Evolutionary conservation across 1,140 invertebrate species (phyloP).

Genomic region (Drosophila punjabiensis): DNA sequence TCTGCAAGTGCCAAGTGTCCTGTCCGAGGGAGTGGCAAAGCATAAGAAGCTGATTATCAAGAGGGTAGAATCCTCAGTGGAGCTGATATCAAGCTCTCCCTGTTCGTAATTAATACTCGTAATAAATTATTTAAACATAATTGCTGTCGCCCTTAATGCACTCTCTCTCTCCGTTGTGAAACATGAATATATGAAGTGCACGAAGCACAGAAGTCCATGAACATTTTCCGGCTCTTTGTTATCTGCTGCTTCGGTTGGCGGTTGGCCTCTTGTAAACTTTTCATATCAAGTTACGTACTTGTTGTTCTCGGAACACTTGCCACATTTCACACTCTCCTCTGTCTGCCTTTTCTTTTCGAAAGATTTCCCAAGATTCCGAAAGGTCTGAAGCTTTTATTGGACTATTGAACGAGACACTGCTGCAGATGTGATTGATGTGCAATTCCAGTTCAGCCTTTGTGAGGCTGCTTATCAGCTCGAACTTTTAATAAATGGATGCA

Average conservation of each 20-base stretch:
- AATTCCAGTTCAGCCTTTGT: slow-evolving; percentile 46
- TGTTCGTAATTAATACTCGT: slow-evolving; percentile 68
- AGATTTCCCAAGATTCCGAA: slow-evolving; percentile 61
- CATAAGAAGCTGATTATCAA: slow-evolving; percentile 54
- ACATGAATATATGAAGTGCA: slow-evolving; percentile 42
- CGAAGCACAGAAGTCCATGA: slow-evolving; percentile 18
- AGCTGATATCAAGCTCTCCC: neutral
- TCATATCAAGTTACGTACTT: slow-evolving; percentile 73
- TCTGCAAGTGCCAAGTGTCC: neutral
- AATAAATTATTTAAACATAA: slow-evolving; percentile 76
- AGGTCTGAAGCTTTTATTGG: slow-evolving; percentile 49
- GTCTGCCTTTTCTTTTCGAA: slow-evolving; percentile 17
- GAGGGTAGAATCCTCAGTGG: too few species aligned
- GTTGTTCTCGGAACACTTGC: slow-evolving; percentile 70
- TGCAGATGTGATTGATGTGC: slow-evolving; percentile 28
- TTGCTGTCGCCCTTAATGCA: slow-evolving; percentile 47
- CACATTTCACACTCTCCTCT: slow-evolving; percentile 62
- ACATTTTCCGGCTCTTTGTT: slow-evolving; percentile 55
- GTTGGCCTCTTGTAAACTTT: slow-evolving; percentile 78
- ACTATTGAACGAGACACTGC: slow-evolving; percentile 38
- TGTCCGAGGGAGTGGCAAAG: neutral
- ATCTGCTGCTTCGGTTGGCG: slow-evolving; percentile 45
- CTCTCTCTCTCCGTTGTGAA: slow-evolving; percentile 15
- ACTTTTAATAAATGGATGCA: slow-evolving; percentile 15
- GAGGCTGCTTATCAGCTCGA: slow-evolving; percentile 21